These are phyloP conservation scores for Leptobrachium leishanense DNA, from an alignment of 2,113 vertebrate genomes.

Conservation along the genomic window DNA sequence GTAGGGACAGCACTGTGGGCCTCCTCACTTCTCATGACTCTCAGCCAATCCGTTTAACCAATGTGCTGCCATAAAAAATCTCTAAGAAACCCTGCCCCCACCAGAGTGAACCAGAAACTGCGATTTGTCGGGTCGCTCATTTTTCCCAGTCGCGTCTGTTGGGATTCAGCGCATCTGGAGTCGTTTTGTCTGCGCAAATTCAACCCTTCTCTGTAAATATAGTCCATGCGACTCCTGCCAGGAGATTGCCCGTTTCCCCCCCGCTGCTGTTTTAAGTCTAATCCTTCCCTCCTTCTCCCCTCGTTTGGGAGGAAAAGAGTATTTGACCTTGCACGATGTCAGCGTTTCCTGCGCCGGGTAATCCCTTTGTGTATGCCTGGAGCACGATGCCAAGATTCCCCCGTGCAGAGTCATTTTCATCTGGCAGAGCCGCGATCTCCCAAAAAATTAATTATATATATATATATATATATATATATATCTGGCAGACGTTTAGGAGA, in stretches of 20 bases:
- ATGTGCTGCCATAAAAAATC: no score
- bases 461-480: no score
- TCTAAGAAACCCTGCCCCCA: no score
- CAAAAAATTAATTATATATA: not conserved
- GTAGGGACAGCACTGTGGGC: no score
- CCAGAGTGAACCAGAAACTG: no score
- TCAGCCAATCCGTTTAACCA: no score
- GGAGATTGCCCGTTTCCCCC: conserved; percentile 23
- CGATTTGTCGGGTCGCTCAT: not conserved
- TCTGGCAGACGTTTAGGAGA: no score
- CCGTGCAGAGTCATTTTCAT: not conserved
- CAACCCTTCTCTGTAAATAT: conserved; percentile 22
- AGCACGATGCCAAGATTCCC: not conserved
- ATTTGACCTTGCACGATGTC: conserved; percentile 11
- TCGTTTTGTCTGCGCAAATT: conserved; percentile 39
- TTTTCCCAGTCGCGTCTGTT: not conserved
- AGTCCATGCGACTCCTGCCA: conserved; percentile 14
- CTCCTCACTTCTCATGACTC: no score
- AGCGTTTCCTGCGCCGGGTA: conserved; percentile 2
- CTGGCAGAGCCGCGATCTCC: not conserved
- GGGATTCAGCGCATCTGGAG: conserved; percentile 44
- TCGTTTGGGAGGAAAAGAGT: conserved; percentile 7
- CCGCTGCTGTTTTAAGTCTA: not conserved
- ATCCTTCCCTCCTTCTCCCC: not conserved
- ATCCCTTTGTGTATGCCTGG: not conserved